Evolutionary conservation across 2,797 vertebrate genomes (phyloP), one percentile per base, ranked within the genome.

Genomic region (Apogon talboti): DNA sequence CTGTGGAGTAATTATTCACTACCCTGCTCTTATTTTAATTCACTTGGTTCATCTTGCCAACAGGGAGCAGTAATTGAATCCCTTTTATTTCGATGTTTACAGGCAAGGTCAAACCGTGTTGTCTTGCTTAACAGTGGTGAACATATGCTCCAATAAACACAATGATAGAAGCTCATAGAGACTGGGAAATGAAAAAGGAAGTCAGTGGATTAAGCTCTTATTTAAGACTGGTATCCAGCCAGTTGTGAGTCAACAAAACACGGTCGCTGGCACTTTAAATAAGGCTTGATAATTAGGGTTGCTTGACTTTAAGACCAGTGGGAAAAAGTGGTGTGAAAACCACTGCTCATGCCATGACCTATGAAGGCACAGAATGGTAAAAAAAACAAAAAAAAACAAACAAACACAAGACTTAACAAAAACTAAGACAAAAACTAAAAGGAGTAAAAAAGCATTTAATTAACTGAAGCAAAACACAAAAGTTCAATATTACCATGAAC

Each of bases 21-120:
- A 16, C 12, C 51, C 28, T 58, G 53, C 50, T 69, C 59, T 76
- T 81, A 56, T 69, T 85, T 83, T 51, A 76, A 82, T 87, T 79
- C 66, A 67, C 50, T 54, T 37, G 41, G 64, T 28, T 69, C 35
- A 1, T 81, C 56, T 70, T 55, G 70, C 86, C 81, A 82, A 64
- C 61, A 66, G 59, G 71, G 83, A 87, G 66, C 70, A 40, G 63
- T 82, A 71, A 79, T 84, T 83, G 51, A 86, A 84, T 84, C 59
- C 47, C 48, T 80, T 83, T 81, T 76, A 81, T 89, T 83, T 74
- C 43, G 57, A 66, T 84, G 66, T 86, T 85, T 84, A 84, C 81
- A 68, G 66, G 53, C 71, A 61, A 85, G 83, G 79, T 89, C 73
- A 81, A 74, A 76, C 30, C 21, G 53, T 44, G 33, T 73, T 64